phyloP scores from a whole-genome alignment of 2,888 invertebrate genomes.

The Drosophila falleni region DNA sequence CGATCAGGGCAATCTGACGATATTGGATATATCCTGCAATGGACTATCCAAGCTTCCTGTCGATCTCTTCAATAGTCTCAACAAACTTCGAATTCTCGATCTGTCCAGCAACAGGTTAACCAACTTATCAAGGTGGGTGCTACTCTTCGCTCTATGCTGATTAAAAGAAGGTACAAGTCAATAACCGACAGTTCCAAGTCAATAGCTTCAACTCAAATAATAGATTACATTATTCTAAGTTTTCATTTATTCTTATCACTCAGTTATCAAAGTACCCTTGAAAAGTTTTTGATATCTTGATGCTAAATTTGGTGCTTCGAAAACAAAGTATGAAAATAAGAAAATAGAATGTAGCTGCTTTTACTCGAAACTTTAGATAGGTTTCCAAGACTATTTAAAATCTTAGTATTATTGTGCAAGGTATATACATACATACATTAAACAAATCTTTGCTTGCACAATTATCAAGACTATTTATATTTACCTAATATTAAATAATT shows the following conservation, averaged over 20 bases:
- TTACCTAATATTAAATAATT: background rate
- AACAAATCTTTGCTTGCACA: no score
- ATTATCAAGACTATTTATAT: background rate
- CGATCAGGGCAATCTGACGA: slow-evolving; percentile 51
- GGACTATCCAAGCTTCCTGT: slow-evolving; percentile 34
- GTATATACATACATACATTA: no score
- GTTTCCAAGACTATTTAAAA: no score
- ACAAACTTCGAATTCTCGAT: slow-evolving; percentile 87
- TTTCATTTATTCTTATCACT: slow-evolving; percentile 1
- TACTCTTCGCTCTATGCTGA: slow-evolving; percentile 18
- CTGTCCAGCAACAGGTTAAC: slow-evolving; percentile 88
- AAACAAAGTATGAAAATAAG: background rate
- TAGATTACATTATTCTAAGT: slow-evolving; percentile 5
- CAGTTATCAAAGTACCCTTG: slow-evolving; percentile 3
- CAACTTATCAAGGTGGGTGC: slow-evolving; percentile 87
- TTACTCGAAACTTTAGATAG: no score
- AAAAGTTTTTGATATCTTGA: slow-evolving; percentile 6
- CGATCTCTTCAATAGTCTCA: slow-evolving; percentile 83
- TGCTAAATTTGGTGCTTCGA: slow-evolving; percentile 1
- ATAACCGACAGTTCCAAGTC: slow-evolving; percentile 1
- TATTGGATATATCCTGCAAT: slow-evolving; percentile 46
- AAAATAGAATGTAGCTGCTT: no score
- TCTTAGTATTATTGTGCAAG: no score
- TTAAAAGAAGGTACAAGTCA: slow-evolving; percentile 29
- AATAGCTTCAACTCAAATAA: background rate